These are phyloP conservation scores for Ochropacha duplaris DNA, from an alignment of 2,888 invertebrate genomes.

Conservation along the genomic window DNA sequence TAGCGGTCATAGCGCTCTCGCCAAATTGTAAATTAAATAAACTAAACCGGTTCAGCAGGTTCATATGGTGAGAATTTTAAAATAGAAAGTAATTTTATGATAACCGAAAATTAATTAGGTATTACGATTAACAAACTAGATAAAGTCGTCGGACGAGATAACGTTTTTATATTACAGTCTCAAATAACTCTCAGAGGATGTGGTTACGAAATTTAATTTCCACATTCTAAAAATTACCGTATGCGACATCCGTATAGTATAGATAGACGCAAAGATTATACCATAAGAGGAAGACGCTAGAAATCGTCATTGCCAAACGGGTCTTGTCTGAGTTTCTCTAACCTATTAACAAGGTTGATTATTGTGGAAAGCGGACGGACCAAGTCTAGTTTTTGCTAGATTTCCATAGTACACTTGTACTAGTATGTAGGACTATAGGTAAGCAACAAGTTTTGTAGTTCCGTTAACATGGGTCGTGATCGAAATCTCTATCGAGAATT, in stretches of 20 bases:
- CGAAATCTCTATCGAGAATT: slow-evolving; percentile 61
- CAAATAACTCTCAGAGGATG: neutral
- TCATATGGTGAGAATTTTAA: slow-evolving; percentile 47
- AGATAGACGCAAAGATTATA: slow-evolving; percentile 22
- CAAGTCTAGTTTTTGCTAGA: slow-evolving; percentile 75
- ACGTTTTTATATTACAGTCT: neutral
- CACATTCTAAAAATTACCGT: slow-evolving; percentile 4
- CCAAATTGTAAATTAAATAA: slow-evolving; percentile 59
- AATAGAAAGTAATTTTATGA: slow-evolving; percentile 62
- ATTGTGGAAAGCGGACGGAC: slow-evolving; percentile 73
- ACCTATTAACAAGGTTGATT: slow-evolving; percentile 73
- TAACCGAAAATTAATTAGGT: slow-evolving; percentile 28
- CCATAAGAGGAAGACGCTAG: slow-evolving; percentile 58
- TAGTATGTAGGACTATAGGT: slow-evolving; percentile 59
- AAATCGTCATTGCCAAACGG: slow-evolving; percentile 56
- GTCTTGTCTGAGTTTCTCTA: slow-evolving; percentile 70
- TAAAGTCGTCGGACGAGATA: neutral
- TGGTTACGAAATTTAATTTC: slow-evolving; percentile 14
- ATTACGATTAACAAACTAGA: slow-evolving; percentile 26
- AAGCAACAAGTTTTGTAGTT: slow-evolving; percentile 62
- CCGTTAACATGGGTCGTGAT: slow-evolving; percentile 59
- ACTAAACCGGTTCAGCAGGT: slow-evolving; percentile 43
- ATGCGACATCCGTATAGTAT: slow-evolving; percentile 44
- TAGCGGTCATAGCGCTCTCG: slow-evolving; percentile 49
- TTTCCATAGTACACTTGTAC: slow-evolving; percentile 57